These are phyloP conservation scores for Heterodera filipjevi DNA, from an alignment of 2,888 invertebrate genomes.

Conservation along the genomic window DNA sequence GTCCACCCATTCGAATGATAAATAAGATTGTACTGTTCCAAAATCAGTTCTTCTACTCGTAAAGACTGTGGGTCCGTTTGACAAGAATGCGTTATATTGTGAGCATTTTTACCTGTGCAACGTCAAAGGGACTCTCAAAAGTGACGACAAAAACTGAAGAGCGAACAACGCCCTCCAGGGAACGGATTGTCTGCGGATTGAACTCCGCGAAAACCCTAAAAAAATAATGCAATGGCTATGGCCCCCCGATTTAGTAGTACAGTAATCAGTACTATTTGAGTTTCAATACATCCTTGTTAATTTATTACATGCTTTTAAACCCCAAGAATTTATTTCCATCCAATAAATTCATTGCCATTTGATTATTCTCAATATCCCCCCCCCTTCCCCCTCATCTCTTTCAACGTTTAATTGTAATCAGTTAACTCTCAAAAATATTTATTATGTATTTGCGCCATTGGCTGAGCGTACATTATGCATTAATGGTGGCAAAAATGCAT, in stretches of 20 bases:
- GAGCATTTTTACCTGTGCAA: conserved; percentile 24
- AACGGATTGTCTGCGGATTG: conserved; percentile 41
- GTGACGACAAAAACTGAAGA: conserved; percentile 22
- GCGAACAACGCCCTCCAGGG: conserved; percentile 28
- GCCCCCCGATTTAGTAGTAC: too few relatives aligned
- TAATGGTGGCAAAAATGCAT: background rate
- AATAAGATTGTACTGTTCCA: too few relatives aligned
- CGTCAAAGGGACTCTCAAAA: conserved; percentile 17
- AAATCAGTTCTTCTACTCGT: too few relatives aligned
- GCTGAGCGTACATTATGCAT: background rate
- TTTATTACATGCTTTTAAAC: too few relatives aligned
- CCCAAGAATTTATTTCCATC: too few relatives aligned
- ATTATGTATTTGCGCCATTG: background rate
- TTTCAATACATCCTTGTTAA: too few relatives aligned
- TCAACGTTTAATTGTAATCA: background rate
- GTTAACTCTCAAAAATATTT: background rate
- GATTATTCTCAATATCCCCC: background rate
- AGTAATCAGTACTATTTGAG: too few relatives aligned
- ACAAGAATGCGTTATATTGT: too few relatives aligned
- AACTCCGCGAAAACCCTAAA: conserved; percentile 55
- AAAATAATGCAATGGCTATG: background rate
- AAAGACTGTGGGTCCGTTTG: too few relatives aligned
- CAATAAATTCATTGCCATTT: background rate
- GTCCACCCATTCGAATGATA: too few relatives aligned
- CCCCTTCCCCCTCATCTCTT: background rate